Evolutionary conservation across 2,113 vertebrate species (phyloP), one percentile per base, ranked within the genome.

Genomic region (Todiramphus saurophagus): DNA sequence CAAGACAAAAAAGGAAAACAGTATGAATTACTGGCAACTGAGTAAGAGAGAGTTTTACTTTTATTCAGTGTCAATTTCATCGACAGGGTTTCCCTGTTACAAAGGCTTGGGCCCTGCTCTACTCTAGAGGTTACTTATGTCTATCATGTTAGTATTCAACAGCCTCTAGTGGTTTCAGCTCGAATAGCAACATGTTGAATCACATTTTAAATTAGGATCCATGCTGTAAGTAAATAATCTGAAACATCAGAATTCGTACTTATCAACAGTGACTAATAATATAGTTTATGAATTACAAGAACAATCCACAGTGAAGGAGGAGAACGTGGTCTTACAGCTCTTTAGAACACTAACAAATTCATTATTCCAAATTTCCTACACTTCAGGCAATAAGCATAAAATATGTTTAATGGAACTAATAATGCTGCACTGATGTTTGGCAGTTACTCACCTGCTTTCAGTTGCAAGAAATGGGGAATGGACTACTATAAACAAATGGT

Each of bases 81-180:
- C 55, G 35, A 68, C 1, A 2, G 6, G 9, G 5, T 56, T 59
- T 90, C 53, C 25, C 48, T 28, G 15, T 64, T 25, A 35, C 9
- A 56, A 55, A 69, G 46, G 53, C 43, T 13, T 5, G 6, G 23
- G 37, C 23, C 41, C 44, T 39, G 60, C 55, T 76, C 30, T 73
- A 70, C 77, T 37, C 72, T 62, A 17, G 24, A 41, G 46, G 41
- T 35, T 43, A 8, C 37, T 30, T 18, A 1, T 6, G 7, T 18
- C 16, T 23, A 9, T 2, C 44, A 69, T 1, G 9, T 93, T 94
- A 93, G 96, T 50, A 56, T 94, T 67, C 41, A 46, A 93, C 90
- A 97, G 83, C 97, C 98, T 97, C 98, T 97, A 96, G 97, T 93
- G 98, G 98, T 37, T 85, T 41, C 80, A 14, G 16, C 6, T 44